Evolutionary conservation across 2,888 invertebrate species (phyloP), one percentile per base, ranked within the genome.

Genomic region (Cosmorhoe ocellata): DNA sequence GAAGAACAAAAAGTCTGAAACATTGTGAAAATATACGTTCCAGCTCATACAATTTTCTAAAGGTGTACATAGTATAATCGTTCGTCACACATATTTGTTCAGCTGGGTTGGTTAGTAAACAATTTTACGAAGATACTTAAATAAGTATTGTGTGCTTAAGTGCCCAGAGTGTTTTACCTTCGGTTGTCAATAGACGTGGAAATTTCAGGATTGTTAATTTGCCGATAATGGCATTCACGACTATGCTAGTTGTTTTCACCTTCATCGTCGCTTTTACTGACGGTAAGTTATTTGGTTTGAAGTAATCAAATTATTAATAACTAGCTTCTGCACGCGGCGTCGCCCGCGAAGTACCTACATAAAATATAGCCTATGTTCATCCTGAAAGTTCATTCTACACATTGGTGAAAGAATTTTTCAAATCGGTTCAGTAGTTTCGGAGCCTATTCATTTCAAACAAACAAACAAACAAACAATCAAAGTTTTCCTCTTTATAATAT

Each of bases 61-160:
- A 24, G 45, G 36, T 49, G 34, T 42, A 28, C 33, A 38, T 12
- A 52, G 42, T 47, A 51, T 28, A 37, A 32, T 26, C 3, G 14
- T 80, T 82, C 64, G 82, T 69, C 68, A 67, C 71, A 73, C 40
- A 48, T 84, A 63, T 87, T 84, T 84, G 60, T 56, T 74, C 87
- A 88, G 81, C 74, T 80, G 74, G 71, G 45, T 56, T 48, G 30
- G 44, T 37, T 47, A 51, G 51, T 50, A 66, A 75, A 77, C 68
- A 80, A 79, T 72, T 34, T 47, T 50, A 62, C 71, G 69, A 65
- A 65, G 65, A 73, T 81, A 81, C 71, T 72, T 87, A 84, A 81
- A 76, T 69, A 68, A 69, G 63, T 56, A 65, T 59, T 67, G 64
- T 55, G 58, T 66, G 56, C 55, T 61, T 50, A 63, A 59, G 54